Evolutionary conservation across 2,888 invertebrate species (phyloP).

Genomic region (Epistrophella euchroma): DNA sequence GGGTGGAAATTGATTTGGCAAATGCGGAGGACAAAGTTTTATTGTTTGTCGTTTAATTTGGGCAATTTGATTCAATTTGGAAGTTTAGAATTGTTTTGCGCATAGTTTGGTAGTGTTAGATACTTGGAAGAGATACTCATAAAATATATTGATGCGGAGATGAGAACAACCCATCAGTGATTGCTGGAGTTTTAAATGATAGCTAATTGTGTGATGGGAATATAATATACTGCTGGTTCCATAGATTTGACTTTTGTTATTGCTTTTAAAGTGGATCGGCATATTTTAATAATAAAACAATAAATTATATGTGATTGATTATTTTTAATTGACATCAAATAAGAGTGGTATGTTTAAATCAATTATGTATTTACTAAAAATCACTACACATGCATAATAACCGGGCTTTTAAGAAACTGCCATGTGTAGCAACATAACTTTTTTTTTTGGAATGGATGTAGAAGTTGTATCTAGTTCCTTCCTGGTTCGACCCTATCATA

Average conservation of each 20-base stretch:
- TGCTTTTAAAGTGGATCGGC: slow-evolving; percentile 9
- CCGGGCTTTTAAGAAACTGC: no score
- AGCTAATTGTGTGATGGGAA: not conserved
- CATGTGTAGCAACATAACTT: no score
- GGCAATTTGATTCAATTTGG: slow-evolving; percentile 74
- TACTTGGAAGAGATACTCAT: not conserved
- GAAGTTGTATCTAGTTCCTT: no score
- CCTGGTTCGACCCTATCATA: no score
- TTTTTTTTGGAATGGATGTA: no score
- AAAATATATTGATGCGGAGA: not conserved
- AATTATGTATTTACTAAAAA: no score
- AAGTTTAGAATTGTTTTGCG: slow-evolving; percentile 61
- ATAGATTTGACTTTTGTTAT: not conserved
- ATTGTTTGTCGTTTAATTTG: slow-evolving; percentile 64
- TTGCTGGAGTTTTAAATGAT: not conserved
- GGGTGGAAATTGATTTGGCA: slow-evolving; percentile 65
- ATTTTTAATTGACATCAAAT: no score
- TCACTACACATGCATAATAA: no score
- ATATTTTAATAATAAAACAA: not conserved
- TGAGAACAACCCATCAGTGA: not conserved
- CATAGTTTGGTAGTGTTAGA: not conserved
- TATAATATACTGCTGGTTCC: not conserved
- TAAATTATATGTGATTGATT: no score
- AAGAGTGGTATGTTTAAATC: no score
- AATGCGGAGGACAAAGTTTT: slow-evolving; percentile 29